Base-by-base conservation (phyloP, 2,113 vertebrate species). In the Neodon shergylaensis region DNA sequence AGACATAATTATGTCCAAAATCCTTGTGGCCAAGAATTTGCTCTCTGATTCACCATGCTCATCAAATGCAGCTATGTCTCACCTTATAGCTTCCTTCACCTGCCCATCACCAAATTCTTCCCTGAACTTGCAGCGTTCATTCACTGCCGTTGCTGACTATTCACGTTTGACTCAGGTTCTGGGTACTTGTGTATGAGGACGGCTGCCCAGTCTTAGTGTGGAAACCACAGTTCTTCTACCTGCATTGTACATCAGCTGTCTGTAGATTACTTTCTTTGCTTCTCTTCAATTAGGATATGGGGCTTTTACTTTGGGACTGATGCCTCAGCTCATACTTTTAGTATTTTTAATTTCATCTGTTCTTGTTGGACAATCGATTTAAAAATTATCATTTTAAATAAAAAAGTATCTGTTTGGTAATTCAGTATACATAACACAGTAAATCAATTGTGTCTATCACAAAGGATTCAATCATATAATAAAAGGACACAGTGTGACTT, bases 401-500 rank as follows among this genome's bases (percentile, higher is more conserved):
- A 73, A 94, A 70, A 95, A 74, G 68, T 68, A 39, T 84, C 31
- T 4, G 44, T 84, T 33, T 3, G 44, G 28, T 61, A 92, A 61
- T 61, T 31, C 31, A 86, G 39, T 54, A 16, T 83, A 44, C 0
- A 0, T 2, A 2, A 92, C 8, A 3, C 0, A 33, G 65, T 92
- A 89, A 96, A 49, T 72, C 77, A 93, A 81, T 61, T 65, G 14
- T 87, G 19, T 92, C 39, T 36, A 39, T 70, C 7, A 65, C 3
- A 10, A 54, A 36, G 44, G 16, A 70, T 22, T 4, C 6, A 93
- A 58, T 92, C 17, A 82, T 19, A 82, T 3, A 81, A 84, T 28
- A 63, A 90, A 93, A 42, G 9, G 5, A 31, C 81, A 63, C 1
- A 12, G 5, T 54, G 28, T 44, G 19, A 47, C 36, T 89, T 84